phyloP scores from a whole-genome alignment of 2,797 vertebrate species.

The Sphenopsis melanotis region DNA sequence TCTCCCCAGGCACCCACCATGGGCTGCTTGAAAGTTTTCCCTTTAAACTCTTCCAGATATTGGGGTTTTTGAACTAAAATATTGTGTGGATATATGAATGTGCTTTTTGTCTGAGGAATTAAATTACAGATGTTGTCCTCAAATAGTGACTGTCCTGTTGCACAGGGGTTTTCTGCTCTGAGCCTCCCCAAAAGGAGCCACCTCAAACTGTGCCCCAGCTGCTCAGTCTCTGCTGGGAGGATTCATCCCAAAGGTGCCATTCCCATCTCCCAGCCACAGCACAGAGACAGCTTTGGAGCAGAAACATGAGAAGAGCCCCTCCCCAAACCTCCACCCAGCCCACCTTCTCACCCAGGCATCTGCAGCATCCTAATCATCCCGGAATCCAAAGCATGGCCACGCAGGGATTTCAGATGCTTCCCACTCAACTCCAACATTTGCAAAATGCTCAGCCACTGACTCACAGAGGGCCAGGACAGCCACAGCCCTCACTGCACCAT shows the following conservation, averaged over 20 bases:
- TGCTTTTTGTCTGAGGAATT: not conserved
- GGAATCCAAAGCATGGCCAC: conserved; percentile 34
- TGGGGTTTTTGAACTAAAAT: not conserved
- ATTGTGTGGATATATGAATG: fast-evolving
- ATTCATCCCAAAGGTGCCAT: not conserved
- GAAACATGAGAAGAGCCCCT: not conserved
- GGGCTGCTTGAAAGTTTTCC: not conserved
- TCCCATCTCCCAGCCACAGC: not conserved
- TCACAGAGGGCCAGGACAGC: not conserved
- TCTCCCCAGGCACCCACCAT: not conserved
- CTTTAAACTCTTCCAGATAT: not conserved
- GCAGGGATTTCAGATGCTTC: conserved; percentile 22
- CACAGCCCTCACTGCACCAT: not conserved
- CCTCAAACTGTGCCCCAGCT: not conserved
- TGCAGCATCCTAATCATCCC: conserved; percentile 8
- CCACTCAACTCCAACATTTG: not conserved
- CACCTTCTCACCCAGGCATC: conserved; percentile 19
- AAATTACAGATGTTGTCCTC: not conserved
- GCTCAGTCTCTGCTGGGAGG: not conserved
- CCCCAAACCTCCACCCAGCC: not conserved
- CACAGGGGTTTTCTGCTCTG: not conserved
- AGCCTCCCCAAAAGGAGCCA: not conserved
- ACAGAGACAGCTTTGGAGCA: not conserved
- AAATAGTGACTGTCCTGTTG: not conserved
- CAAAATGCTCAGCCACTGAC: conserved; percentile 52